Evolutionary conservation across 2,888 invertebrate species (phyloP), one percentile per base, ranked within the genome.

Genomic region (Podotricha telesiphe): DNA sequence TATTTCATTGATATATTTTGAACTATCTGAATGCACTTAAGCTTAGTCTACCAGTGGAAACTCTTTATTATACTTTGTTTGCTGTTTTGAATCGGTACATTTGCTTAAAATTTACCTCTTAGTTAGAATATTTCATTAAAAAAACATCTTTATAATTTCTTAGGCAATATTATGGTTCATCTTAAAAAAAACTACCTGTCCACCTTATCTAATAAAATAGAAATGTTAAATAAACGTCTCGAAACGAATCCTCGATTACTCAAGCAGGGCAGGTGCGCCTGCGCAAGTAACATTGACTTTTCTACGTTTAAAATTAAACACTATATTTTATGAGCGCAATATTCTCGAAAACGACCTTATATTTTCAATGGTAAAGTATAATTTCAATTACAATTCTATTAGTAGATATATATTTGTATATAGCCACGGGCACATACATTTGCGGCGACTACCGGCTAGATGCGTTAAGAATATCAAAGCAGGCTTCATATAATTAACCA

Each of bases 391-490:
- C 28, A 47, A 37, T 13, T 20, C 22, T 13, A 47, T 19, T n/a
- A 3, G 10, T 20, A 37, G 20, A 20, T 62, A 19, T 51, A 19
- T 61, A 34, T 51, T 19, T 34, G 61, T 20, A 13, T 42, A 45
- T 19, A 28, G 45, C 17, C 19, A 37, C 42, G 34, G 22, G 47
- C 76, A 76, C 77, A 78, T 80, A 82, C 79, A 78, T 67, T 62
- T 53, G 67, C 78, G 76, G 80, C 82, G 75, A 77, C 84, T 81
- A 80, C 83, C 77, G 81, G 71, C 76, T 77, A 79, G 80, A 86
- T 86, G 83, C 82, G 82, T 78, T 73, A 77, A 77, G 86, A 86
- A 87, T 86, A 86, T 82, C 80, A 85, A 86, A 82, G 78, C 77
- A 75, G 76, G 65, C 65, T 19, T 70, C 70, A 74, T 71, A 77